phyloP scores from a whole-genome alignment of 2,888 invertebrate species.

The Exephanes ischioxanthus region DNA sequence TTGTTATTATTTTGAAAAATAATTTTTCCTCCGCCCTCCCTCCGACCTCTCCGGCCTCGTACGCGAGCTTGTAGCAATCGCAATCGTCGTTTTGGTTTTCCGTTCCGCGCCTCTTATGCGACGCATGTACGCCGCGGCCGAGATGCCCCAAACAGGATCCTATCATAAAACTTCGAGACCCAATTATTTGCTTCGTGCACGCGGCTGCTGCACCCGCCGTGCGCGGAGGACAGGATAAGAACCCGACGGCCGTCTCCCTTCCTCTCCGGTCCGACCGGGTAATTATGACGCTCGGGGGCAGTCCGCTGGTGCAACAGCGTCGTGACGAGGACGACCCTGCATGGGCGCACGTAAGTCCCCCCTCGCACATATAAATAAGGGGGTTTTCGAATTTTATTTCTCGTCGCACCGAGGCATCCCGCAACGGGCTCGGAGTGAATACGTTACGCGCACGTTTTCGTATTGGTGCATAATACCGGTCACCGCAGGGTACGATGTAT shows the following conservation, averaged over 20 bases:
- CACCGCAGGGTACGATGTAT: constrained; percentile 59
- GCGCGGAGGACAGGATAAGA: constrained; percentile 29
- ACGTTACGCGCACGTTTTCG: constrained; percentile 26
- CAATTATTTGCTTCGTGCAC: constrained; percentile 67
- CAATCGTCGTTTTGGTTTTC: constrained; percentile 29
- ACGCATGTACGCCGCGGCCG: background rate
- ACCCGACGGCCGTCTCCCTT: background rate
- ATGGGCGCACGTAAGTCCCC: constrained; percentile 59
- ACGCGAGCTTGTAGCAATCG: background rate
- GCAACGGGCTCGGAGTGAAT: constrained; percentile 32
- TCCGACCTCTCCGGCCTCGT: background rate
- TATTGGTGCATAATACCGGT: constrained; percentile 22
- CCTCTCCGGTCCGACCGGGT: constrained; percentile 64
- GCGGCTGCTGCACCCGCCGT: constrained; percentile 44
- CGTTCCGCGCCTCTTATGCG: constrained; percentile 1
- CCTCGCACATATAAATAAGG: constrained; percentile 64
- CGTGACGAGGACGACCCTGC: constrained; percentile 47
- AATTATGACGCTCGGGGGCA: constrained; percentile 70
- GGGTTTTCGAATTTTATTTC: constrained; percentile 64
- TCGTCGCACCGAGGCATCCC: constrained; percentile 42
- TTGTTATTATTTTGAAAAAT: background rate
- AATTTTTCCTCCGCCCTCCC: background rate
- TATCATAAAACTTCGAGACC: constrained; percentile 69
- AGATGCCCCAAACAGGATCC: constrained; percentile 61
- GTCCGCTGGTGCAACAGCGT: constrained; percentile 48